Base-by-base conservation (phyloP, 2,888 invertebrate species). In the Polyploca ridens region DNA sequence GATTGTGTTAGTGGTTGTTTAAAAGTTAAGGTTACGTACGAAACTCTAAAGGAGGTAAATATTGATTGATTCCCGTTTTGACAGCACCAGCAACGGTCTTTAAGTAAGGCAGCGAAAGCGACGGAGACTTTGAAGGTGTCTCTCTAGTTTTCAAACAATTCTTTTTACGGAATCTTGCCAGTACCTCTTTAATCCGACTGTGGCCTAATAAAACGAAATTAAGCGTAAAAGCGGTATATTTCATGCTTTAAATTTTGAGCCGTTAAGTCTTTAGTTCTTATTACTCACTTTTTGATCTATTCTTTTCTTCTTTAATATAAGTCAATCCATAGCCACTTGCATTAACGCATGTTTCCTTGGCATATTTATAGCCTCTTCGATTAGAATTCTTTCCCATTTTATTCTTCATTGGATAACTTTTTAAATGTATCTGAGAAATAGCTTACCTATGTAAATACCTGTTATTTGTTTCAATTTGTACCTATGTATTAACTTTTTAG, bases 391-490 rank as follows among this genome's bases (percentile, higher is more conserved):
- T 19, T 0, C 14, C 10, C n/a, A 1, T 4, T 19, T 19, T 54
- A 54, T 10, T 19, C 10, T 54, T 54, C 7, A 19, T 54, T 19
- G 54, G 54, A 54, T 19, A 54, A 19, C 8, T 3, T 19, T 54
- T 54, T 54, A 54, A 19, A 54, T 54, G 54, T 16, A 54, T 54
- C 54, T 54, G 54, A 16, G 19, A 46, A 54, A 54, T 54, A 27
- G 2, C 27, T 27, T 1, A 10, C n/a, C 16, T 6, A 16, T 8
- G 6, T 16, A 0, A 19, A 5, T n/a, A 14, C 11, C 46, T n/a
- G 7, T 54, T 1, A 19, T 10, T 4, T 16, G 4, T 49, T 4
- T 54, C 10, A n/a, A 16, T 46, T 1, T 46, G 14, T 5, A 3
- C 7, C 5, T 49, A 3, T n/a, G n/a, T 27, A 0, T 19, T 54